Evolutionary conservation across 2,888 invertebrate genomes (phyloP).

Genomic region (Harpagoxenus sublaevis): DNA sequence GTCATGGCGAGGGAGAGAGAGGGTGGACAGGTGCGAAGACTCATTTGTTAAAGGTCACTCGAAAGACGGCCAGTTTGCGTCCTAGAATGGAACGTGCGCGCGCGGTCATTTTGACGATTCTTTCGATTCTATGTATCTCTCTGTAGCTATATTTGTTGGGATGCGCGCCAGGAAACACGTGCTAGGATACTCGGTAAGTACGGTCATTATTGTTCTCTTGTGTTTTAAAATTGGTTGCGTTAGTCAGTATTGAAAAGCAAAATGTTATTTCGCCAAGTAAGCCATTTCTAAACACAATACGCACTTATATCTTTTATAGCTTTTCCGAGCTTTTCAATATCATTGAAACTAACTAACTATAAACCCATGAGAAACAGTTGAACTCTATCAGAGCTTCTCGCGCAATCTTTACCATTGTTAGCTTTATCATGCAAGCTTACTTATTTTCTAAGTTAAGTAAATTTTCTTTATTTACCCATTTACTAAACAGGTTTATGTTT

Average conservation of each 20-base stretch:
- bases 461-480: not conserved
- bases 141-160: not conserved
- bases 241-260: not conserved
- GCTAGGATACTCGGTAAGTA: not conserved
- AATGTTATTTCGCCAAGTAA: not conserved
- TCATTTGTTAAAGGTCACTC: slow-evolving; percentile 72
- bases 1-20: slow-evolving; percentile 5
- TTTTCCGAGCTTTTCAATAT: not conserved
- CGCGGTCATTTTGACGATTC: slow-evolving; percentile 62
- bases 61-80: slow-evolving; percentile 73
- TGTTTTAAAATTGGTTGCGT: not conserved
- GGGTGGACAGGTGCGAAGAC: slow-evolving; percentile 53
- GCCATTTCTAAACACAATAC: not conserved
- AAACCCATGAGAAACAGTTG: not conserved
- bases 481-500: not conserved
- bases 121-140: slow-evolving; percentile 1
- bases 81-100: slow-evolving; percentile 78
- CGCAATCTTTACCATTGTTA: not conserved
- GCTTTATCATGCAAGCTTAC: not conserved
- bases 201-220: not conserved
- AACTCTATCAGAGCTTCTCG: not conserved
- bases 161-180: not conserved
- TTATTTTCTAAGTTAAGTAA: not conserved
- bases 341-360: not conserved
- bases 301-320: not conserved